A percentile compares a stretch with the other conserved stretches of the same genome.
Evolutionary conservation across 2,888 invertebrate species (phyloP).

Genomic region (Drosophila paucipuncta): DNA sequence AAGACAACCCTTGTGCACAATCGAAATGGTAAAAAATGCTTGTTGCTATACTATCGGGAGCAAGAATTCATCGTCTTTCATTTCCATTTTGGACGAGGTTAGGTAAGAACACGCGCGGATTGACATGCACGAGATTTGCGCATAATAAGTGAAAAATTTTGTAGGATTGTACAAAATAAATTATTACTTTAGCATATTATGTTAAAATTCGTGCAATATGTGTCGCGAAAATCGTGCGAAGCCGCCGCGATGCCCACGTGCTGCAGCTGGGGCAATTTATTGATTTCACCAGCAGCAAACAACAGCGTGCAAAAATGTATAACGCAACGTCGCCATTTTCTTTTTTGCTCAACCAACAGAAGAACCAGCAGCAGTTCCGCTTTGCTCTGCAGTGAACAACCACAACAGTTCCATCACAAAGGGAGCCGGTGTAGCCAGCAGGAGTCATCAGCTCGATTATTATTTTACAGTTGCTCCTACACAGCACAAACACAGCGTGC

Average conservation of each 20-base stretch:
- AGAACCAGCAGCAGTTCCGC: slow-evolving; percentile 75
- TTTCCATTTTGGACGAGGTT: slow-evolving; percentile 84
- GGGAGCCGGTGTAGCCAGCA: slow-evolving; percentile 60
- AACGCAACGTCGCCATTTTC: slow-evolving; percentile 83
- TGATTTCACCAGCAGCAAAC: slow-evolving; percentile 78
- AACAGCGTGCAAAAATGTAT: slow-evolving; percentile 70
- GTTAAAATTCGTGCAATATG: slow-evolving; percentile 79
- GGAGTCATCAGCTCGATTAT: slow-evolving; percentile 49
- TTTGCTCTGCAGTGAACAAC: slow-evolving; percentile 75
- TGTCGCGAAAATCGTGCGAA: slow-evolving; percentile 74
- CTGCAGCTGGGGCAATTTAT: slow-evolving; percentile 77
- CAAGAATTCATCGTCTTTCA: slow-evolving; percentile 41
- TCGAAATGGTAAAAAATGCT: slow-evolving; percentile 8
- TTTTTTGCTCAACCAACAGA: slow-evolving; percentile 83
- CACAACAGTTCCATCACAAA: slow-evolving; percentile 63
- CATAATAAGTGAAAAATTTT: slow-evolving; percentile 43
- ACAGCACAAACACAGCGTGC: slow-evolving; percentile 58
- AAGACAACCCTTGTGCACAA: slow-evolving; percentile 4
- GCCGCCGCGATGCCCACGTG: slow-evolving; percentile 51
- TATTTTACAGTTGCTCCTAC: slow-evolving; percentile 42
- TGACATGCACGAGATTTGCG: slow-evolving; percentile 69
- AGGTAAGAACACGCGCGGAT: slow-evolving; percentile 83
- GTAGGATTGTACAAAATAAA: slow-evolving; percentile 30
- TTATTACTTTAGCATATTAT: slow-evolving; percentile 46
- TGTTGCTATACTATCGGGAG: slow-evolving; percentile 24